A percentile compares a stretch with the other conserved stretches of the same genome.
phyloP scores from a whole-genome alignment of 2,113 vertebrate species.

The Ctenomys sociabilis region DNA sequence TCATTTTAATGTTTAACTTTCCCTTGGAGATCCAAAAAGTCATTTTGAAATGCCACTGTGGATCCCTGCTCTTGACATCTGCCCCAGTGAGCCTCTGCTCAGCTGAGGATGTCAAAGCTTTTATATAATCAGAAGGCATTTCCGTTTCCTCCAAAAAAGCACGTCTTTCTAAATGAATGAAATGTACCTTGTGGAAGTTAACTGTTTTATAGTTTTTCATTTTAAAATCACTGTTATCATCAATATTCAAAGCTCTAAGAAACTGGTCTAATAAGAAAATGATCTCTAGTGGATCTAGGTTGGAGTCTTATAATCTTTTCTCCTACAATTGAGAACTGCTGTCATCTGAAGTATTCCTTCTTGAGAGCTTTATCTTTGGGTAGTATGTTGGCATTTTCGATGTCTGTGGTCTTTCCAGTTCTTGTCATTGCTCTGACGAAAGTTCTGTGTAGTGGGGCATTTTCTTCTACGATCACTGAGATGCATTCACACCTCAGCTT shows the following conservation, averaged over 20 bases:
- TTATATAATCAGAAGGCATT: neutral
- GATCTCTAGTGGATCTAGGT: neutral
- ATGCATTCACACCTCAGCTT: neutral
- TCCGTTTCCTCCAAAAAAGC: neutral
- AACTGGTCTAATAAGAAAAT: neutral
- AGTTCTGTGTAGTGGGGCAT: neutral
- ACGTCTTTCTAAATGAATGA: neutral
- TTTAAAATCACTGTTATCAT: neutral
- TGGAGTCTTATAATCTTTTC: neutral
- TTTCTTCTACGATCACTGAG: neutral
- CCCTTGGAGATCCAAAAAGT: neutral
- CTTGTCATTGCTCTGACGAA: neutral
- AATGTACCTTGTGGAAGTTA: neutral
- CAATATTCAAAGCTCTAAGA: neutral
- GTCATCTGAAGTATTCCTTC: neutral
- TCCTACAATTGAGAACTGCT: neutral
- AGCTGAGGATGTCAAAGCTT: neutral
- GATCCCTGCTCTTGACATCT: neutral
- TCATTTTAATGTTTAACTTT: slow-evolving; percentile 40
- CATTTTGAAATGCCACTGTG: slow-evolving; percentile 17
- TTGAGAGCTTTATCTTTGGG: neutral
- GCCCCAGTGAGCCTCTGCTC: neutral
- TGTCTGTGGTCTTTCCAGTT: neutral
- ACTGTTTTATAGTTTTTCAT: neutral
- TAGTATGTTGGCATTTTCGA: neutral